A percentile compares a stretch with the other conserved stretches of the same genome.
Conservation (phyloP, 1,140 invertebrate species). For the Cotesia chilonis region DNA sequence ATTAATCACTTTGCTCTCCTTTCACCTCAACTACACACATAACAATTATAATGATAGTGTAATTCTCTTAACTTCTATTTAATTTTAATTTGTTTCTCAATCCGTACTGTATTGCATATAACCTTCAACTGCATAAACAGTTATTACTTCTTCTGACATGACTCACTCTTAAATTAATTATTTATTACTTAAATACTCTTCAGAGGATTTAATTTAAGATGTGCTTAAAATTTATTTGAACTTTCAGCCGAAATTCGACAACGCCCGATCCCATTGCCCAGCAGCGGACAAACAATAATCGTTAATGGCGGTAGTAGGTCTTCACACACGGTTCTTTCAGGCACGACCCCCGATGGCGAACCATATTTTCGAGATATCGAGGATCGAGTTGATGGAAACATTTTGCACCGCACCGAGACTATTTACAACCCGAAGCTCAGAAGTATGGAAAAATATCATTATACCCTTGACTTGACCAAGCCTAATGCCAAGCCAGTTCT, state of each 20-base stretch:
- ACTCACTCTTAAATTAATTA: background rate
- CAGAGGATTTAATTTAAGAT: too few species aligned
- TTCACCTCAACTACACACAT: too few species aligned
- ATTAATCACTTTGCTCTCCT: too few species aligned
- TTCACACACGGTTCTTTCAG: constrained; percentile 33
- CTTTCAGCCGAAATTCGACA: too few species aligned
- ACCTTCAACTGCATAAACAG: background rate
- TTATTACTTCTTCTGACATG: background rate
- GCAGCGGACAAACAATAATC: constrained; percentile 25
- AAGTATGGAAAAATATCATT: constrained; percentile 20
- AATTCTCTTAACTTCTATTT: too few species aligned
- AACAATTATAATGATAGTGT: too few species aligned
- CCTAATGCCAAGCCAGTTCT: constrained; percentile 43
- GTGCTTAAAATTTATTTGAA: too few species aligned
- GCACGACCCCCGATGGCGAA: constrained; percentile 37
- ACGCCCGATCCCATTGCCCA: background rate
- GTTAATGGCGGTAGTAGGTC: constrained; percentile 21
- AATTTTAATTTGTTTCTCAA: too few species aligned
- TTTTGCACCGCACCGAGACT: constrained; percentile 42
- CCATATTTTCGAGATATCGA: constrained; percentile 39
- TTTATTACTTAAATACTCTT: background rate
- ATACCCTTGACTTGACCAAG: constrained; percentile 42
- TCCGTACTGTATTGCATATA: too few species aligned
- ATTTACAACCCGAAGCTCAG: constrained; percentile 38
- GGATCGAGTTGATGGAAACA: constrained; percentile 35